Evolutionary conservation across 2,113 vertebrate genomes (phyloP).

Genomic region (Ceuthmochares aereus): DNA sequence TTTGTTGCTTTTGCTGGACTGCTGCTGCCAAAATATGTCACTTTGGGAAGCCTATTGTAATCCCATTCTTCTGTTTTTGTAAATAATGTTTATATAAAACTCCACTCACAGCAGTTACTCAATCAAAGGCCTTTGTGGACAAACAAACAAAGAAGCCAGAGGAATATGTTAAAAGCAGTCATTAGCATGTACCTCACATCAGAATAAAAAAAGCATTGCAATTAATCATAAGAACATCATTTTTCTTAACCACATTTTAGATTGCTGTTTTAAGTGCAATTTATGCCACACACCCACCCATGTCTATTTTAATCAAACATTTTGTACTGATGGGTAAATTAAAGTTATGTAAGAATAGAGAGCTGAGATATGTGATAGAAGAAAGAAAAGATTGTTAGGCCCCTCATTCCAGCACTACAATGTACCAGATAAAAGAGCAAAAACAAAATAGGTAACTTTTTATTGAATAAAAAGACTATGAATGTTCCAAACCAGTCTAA

Average conservation of each 20-base stretch:
- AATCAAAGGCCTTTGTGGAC: background rate
- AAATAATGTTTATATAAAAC: background rate
- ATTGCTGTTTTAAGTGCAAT: constrained; percentile 21
- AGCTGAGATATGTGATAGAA: background rate
- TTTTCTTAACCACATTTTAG: constrained; percentile 8
- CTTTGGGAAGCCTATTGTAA: background rate
- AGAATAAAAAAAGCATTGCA: background rate
- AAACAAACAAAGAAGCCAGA: constrained; percentile 6
- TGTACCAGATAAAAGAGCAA: background rate
- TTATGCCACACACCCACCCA: constrained; percentile 16
- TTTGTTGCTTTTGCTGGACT: background rate
- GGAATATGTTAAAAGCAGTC: background rate
- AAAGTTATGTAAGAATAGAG: background rate
- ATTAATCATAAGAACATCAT: constrained; percentile 15
- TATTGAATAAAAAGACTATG: background rate
- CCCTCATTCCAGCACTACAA: background rate
- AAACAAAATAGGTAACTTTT: background rate
- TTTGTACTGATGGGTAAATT: constrained; percentile 21
- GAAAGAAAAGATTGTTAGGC: background rate
- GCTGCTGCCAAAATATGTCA: background rate
- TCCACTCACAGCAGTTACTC: background rate
- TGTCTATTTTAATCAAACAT: constrained; percentile 57
- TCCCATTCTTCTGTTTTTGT: background rate
- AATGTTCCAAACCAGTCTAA: background rate
- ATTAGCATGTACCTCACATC: background rate